Evolutionary conservation across 2,113 vertebrate species (phyloP).

Genomic region (Hepsetus odoe): DNA sequence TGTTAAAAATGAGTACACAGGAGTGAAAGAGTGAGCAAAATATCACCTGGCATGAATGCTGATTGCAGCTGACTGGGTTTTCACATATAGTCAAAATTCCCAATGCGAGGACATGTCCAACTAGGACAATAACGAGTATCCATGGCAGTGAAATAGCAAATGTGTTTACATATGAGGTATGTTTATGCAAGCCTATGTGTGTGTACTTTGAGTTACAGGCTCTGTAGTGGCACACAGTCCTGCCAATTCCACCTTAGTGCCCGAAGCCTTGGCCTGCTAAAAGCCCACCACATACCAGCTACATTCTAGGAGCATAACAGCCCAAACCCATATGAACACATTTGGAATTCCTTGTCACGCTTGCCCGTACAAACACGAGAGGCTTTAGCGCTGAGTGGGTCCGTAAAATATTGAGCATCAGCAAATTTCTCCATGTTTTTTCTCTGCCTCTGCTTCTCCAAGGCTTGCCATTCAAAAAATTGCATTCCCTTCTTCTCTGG

Average conservation of each 20-base stretch:
- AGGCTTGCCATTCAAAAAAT: not conserved
- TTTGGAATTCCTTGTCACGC: conserved; percentile 47
- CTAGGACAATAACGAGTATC: not conserved
- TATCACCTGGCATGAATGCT: not conserved
- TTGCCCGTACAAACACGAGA: conserved; percentile 39
- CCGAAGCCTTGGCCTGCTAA: conserved; percentile 6
- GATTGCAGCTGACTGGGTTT: not conserved
- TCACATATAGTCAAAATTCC: not conserved
- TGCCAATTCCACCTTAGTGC: conserved; percentile 26
- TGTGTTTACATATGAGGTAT: not conserved
- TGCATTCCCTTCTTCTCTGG: not conserved
- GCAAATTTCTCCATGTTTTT: not conserved
- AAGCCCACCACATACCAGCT: conserved; percentile 23
- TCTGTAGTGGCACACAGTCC: not conserved
- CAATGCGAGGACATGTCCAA: no score
- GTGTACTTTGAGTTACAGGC: not conserved
- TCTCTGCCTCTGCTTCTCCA: not conserved
- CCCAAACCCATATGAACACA: conserved; percentile 37
- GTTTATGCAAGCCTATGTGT: not conserved
- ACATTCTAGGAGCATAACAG: conserved; percentile 19
- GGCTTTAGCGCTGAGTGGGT: conserved; percentile 26
- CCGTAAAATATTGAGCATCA: conserved; percentile 27
- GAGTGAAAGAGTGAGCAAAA: not conserved
- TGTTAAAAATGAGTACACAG: not conserved
- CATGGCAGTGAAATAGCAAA: not conserved